Evolutionary conservation across 2,113 vertebrate genomes (phyloP).

Genomic region (Phodopus roborovskii): DNA sequence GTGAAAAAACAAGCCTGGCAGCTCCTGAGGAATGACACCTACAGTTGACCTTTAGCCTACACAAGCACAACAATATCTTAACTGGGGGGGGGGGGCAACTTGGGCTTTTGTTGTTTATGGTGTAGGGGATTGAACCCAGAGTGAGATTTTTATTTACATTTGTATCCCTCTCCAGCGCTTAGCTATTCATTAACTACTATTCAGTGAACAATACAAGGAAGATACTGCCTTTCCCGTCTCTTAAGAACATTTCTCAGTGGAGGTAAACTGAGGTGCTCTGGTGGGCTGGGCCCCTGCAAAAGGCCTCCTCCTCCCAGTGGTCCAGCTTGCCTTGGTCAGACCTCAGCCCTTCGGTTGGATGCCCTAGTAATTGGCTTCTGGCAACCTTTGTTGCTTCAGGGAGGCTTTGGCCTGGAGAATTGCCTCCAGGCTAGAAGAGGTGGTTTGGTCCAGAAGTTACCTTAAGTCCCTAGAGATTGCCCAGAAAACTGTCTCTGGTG

Average conservation of each 20-base stretch:
- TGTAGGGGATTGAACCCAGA: background rate
- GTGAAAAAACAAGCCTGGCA: background rate
- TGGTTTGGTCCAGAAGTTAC: background rate
- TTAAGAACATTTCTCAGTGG: background rate
- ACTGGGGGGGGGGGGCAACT: background rate
- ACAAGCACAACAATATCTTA: background rate
- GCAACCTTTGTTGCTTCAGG: conserved; percentile 38
- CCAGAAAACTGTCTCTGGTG: background rate
- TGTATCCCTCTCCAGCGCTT: background rate
- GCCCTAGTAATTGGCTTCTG: conserved; percentile 26
- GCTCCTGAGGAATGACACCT: background rate
- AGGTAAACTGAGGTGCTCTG: background rate
- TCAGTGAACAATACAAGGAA: background rate
- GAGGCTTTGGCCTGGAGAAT: background rate
- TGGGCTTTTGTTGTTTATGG: background rate
- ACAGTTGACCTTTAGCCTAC: background rate
- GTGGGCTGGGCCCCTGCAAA: background rate
- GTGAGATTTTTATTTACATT: conserved; percentile 20
- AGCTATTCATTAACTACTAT: background rate
- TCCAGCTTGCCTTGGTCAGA: background rate
- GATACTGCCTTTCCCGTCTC: background rate
- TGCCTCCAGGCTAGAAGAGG: background rate
- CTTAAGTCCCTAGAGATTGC: background rate
- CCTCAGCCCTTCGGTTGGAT: conserved; percentile 14
- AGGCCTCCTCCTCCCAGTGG: background rate